Conservation (phyloP, 1,140 invertebrate genomes). For the Drosophila ohnishii region DNA sequence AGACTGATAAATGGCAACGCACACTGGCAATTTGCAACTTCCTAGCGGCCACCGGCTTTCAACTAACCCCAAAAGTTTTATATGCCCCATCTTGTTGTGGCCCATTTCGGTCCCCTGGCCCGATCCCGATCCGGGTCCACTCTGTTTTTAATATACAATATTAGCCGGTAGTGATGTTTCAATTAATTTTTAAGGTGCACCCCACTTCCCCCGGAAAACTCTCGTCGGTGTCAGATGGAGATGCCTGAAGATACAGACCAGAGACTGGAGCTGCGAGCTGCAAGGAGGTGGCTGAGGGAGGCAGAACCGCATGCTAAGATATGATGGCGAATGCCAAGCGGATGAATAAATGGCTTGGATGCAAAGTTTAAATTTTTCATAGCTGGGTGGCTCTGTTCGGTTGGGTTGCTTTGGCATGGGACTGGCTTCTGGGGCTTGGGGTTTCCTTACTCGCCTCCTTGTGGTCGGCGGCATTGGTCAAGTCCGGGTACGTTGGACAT, state of each 20-base stretch:
- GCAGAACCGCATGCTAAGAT: conserved; percentile 72
- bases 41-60: background rate
- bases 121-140: conserved; percentile 8
- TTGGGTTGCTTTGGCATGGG: conserved; percentile 1
- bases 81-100: conserved; percentile 9
- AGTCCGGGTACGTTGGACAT: conserved; percentile 14
- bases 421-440: background rate
- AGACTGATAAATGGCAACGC: conserved; percentile 76
- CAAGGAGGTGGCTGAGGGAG: conserved; percentile 1
- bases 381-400: conserved; percentile 41
- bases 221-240: conserved; percentile 4
- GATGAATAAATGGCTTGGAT: conserved; percentile 72
- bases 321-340: conserved; percentile 64
- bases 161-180: conserved; percentile 76
- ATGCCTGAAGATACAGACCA: conserved; percentile 28
- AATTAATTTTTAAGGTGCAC: conserved; percentile 78
- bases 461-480: conserved; percentile 29
- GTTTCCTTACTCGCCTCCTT: conserved; percentile 9
- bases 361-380: conserved; percentile 77
- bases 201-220: conserved; percentile 10
- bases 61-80: conserved; percentile 29
- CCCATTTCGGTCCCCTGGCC: conserved; percentile 8
- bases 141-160: conserved; percentile 72
- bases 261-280: background rate
- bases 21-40: conserved; percentile 69